Evolutionary conservation across 1,140 invertebrate genomes (phyloP).

Genomic region (Scaptomyza graminum): DNA sequence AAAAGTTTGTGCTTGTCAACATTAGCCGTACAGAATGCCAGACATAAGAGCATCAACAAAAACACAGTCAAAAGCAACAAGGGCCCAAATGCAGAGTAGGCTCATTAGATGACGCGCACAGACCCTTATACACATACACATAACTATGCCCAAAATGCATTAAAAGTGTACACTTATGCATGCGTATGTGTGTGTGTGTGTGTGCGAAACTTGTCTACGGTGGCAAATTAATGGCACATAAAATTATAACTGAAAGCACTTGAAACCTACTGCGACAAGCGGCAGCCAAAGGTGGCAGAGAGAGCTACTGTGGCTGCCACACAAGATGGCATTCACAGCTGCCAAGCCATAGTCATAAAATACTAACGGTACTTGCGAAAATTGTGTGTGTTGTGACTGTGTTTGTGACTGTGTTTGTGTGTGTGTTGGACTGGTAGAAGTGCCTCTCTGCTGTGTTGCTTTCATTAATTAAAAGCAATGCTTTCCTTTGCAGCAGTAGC

Average conservation of each 20-base stretch:
- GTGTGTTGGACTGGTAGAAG: slow-evolving; percentile 14
- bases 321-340: slow-evolving; percentile 61
- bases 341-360: slow-evolving; percentile 60
- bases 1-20: slow-evolving; percentile 57
- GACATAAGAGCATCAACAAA: slow-evolving; percentile 27
- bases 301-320: slow-evolving; percentile 23
- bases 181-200: slow-evolving; percentile 2
- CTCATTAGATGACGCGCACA: slow-evolving; percentile 60
- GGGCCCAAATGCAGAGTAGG: slow-evolving; percentile 42
- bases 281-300: slow-evolving; percentile 29
- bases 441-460: slow-evolving; percentile 28
- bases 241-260: slow-evolving; percentile 76
- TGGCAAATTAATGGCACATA: slow-evolving; percentile 80
- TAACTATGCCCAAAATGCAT: slow-evolving; percentile 42
- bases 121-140: slow-evolving; percentile 7
- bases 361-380: slow-evolving; percentile 31
- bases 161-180: slow-evolving; percentile 42
- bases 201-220: slow-evolving; percentile 40
- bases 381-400: slow-evolving; percentile 3
- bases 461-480: slow-evolving; percentile 79
- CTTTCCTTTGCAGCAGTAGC: slow-evolving; percentile 8
- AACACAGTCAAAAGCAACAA: slow-evolving; percentile 2
- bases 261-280: slow-evolving; percentile 54
- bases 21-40: slow-evolving; percentile 26
- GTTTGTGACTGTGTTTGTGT: slow-evolving; percentile 13